These are phyloP conservation scores for Beroe forskalii DNA, from an alignment of 37 sponge, comb jelly and placozoan genomes.

Conservation along the genomic window DNA sequence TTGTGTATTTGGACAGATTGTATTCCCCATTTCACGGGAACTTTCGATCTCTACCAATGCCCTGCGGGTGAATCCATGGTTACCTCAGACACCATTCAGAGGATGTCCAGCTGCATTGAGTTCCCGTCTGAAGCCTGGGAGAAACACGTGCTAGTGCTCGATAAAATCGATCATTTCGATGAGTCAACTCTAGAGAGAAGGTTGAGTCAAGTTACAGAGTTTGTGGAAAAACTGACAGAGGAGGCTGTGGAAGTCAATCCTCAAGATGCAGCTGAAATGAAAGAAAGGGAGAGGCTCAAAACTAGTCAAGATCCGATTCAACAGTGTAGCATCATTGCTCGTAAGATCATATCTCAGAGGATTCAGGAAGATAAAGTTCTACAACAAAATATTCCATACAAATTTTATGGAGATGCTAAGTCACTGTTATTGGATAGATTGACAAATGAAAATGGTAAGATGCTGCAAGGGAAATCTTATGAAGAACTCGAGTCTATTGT, in stretches of 20 bases:
- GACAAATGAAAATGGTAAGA: background rate
- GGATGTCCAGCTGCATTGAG: constrained; percentile 6
- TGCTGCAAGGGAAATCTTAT: background rate
- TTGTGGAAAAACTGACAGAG: background rate
- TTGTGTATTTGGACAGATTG: constrained; percentile 58
- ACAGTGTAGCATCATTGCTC: background rate
- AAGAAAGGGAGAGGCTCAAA: background rate
- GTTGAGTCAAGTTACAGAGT: background rate
- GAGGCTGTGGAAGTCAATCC: background rate
- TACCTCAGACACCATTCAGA: constrained; percentile 4
- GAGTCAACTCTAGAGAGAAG: background rate
- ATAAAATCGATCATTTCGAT: background rate
- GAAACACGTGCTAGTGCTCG: constrained; percentile 25
- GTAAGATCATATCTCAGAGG: constrained; percentile 3
- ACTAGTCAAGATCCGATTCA: background rate
- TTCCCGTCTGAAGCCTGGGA: constrained; percentile 41
- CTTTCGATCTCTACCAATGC: background rate
- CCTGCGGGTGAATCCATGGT: background rate
- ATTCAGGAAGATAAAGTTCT: background rate
- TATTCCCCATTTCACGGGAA: background rate
- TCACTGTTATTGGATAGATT: background rate
- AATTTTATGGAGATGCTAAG: background rate
- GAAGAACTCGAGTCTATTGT: background rate
- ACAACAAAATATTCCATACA: background rate
- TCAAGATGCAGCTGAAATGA: background rate